phyloP scores from a whole-genome alignment of 64 coral and sea anemone species.

The Stylophora pistillata region DNA sequence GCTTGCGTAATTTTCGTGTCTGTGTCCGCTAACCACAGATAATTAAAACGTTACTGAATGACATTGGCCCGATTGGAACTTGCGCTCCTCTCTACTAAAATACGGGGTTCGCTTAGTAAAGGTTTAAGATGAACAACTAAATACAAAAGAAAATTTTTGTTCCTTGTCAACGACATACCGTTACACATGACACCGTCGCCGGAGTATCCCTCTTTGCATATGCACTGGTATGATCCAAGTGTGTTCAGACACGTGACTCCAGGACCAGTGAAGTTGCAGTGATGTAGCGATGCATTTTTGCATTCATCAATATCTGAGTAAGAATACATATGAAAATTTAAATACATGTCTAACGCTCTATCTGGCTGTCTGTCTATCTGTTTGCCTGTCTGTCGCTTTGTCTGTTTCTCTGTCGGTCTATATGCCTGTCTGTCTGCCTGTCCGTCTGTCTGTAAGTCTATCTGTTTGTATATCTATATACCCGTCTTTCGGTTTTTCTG shows the following conservation, averaged over 20 bases:
- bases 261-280: background rate
- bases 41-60: no score
- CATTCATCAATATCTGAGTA: conserved; percentile 37
- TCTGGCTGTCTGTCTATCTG: background rate
- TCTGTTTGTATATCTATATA: no score
- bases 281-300: background rate
- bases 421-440: background rate
- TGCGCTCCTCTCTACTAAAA: no score
- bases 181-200: conserved; percentile 32
- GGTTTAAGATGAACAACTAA: background rate
- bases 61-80: no score
- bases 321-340: background rate
- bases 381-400: background rate
- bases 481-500: background rate
- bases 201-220: background rate
- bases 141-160: background rate
- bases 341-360: background rate
- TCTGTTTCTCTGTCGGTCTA: background rate
- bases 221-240: conserved; percentile 27
- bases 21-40: no score
- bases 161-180: background rate
- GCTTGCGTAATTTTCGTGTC: no score
- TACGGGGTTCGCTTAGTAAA: no score
- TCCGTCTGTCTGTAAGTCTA: background rate
- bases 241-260: conserved; percentile 32